These are phyloP conservation scores for Drosophila atripex DNA, from an alignment of 2,888 invertebrate genomes.

Conservation along the genomic window DNA sequence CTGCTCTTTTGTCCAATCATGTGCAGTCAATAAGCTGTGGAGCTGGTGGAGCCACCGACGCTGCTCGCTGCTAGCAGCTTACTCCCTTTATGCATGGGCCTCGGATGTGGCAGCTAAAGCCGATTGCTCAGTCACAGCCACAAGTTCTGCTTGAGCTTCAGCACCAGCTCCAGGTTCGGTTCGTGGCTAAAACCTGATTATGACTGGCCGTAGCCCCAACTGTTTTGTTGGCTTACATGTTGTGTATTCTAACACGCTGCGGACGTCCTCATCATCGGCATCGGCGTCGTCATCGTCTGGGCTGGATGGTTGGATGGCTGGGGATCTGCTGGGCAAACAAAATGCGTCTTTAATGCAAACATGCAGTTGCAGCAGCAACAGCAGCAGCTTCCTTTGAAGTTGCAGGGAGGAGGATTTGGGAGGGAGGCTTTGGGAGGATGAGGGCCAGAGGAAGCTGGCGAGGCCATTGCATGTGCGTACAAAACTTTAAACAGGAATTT, in stretches of 20 bases:
- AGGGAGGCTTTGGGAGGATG: neutral
- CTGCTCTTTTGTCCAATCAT: constrained; percentile 72
- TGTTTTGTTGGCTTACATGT: constrained; percentile 66
- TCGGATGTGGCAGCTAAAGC: constrained; percentile 15
- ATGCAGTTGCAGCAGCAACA: constrained; percentile 67
- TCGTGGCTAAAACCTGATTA: constrained; percentile 73
- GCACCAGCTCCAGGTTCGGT: constrained; percentile 24
- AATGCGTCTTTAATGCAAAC: constrained; percentile 78
- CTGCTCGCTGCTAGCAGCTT: constrained; percentile 41
- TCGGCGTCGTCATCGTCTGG: constrained; percentile 39
- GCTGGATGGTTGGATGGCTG: constrained; percentile 3
- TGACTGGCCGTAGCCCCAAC: constrained; percentile 74
- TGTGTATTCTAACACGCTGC: constrained; percentile 77
- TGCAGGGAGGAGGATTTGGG: constrained; percentile 17
- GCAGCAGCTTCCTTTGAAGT: constrained; percentile 73
- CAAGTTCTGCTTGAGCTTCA: constrained; percentile 6
- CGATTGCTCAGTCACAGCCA: constrained; percentile 16
- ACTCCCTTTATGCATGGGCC: constrained; percentile 60
- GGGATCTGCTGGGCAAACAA: constrained; percentile 73
- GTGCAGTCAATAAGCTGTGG: constrained; percentile 63
- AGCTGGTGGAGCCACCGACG: constrained; percentile 34
- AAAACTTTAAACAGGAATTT: constrained; percentile 79
- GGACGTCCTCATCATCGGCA: constrained; percentile 57
- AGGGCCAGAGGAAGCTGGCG: constrained; percentile 9
- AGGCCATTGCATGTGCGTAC: constrained; percentile 76